Percentiles rank a stretch among this genome's conserved stretches.
Evolutionary conservation across 1,140 invertebrate species (phyloP).

Genomic region (Drosophila ercepeae): DNA sequence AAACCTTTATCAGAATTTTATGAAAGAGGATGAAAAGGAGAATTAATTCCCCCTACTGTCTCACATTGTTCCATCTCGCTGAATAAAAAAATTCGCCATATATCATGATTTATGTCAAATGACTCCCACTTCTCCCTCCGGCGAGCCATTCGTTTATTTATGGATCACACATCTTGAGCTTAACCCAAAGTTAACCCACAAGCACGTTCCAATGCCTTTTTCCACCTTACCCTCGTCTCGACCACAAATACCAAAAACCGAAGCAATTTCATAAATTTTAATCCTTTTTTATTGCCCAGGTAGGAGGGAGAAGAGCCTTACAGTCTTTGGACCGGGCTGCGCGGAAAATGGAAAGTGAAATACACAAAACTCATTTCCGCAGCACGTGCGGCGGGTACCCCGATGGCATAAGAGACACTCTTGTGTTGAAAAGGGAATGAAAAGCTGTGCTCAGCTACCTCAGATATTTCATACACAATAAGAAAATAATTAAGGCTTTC

Average conservation of each 20-base stretch:
- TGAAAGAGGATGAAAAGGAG: not conserved
- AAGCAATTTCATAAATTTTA: conserved; percentile 79
- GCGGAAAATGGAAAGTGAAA: conserved; percentile 76
- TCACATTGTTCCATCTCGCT: not conserved
- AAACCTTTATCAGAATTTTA: not conserved
- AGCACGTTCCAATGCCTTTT: conserved; percentile 64
- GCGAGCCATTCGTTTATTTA: conserved; percentile 62
- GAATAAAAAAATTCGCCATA: conserved; percentile 24
- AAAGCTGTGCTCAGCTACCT: conserved; percentile 54
- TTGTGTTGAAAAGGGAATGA: conserved; percentile 36
- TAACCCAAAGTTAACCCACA: conserved; percentile 51
- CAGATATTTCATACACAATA: conserved; percentile 4
- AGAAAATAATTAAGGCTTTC: too few relatives aligned
- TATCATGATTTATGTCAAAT: conserved; percentile 47
- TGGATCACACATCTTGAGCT: conserved; percentile 52
- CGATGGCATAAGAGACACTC: conserved; percentile 17
- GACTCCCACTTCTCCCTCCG: conserved; percentile 22
- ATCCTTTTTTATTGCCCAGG: conserved; percentile 78
- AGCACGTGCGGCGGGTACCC: conserved; percentile 27
- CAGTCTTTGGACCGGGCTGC: conserved; percentile 16
- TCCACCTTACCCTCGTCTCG: conserved; percentile 6
- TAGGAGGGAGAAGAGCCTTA: conserved; percentile 5
- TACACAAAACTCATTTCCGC: conserved; percentile 78
- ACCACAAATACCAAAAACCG: conserved; percentile 61
- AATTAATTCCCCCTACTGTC: not conserved